These are phyloP conservation scores for Lacanobia wlatinum DNA, from an alignment of 2,888 invertebrate species.

Conservation along the genomic window DNA sequence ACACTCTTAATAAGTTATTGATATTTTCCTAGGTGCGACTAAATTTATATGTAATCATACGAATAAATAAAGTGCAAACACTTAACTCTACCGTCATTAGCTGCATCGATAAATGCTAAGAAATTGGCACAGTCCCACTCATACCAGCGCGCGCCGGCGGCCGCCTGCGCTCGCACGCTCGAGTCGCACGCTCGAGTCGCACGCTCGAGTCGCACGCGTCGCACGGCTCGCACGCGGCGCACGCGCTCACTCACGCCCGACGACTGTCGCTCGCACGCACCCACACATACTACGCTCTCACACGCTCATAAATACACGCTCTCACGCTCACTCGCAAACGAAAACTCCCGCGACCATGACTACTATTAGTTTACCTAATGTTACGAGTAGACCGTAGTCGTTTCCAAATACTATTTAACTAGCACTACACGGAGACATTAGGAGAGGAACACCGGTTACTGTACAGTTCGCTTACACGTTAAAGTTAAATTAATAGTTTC, in stretches of 20 bases:
- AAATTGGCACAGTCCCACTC: conserved; percentile 90
- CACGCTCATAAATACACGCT: conserved; percentile 61
- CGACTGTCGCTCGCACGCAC: conserved; percentile 59
- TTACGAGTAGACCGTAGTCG: conserved; percentile 82
- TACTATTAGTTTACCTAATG: conserved; percentile 81
- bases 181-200: conserved; percentile 2
- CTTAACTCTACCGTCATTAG: conserved; percentile 90
- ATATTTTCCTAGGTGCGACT: conserved; percentile 91
- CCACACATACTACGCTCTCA: conserved; percentile 59
- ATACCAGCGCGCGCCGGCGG: conserved; percentile 70
- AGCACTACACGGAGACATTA: conserved; percentile 88
- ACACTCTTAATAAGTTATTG: conserved; percentile 91
- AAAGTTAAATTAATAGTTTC: conserved; percentile 81
- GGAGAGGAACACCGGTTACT: conserved; percentile 90
- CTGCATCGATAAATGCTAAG: conserved; percentile 86
- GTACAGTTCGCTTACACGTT: conserved; percentile 86
- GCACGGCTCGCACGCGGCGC: conserved; percentile 29
- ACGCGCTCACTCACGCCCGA: conserved; percentile 61
- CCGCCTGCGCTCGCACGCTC: conserved; percentile 19
- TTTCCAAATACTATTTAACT: conserved; percentile 83
- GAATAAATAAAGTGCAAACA: conserved; percentile 92
- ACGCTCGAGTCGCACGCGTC: conserved; percentile 26
- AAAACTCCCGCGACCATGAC: conserved; percentile 75
- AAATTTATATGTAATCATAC: conserved; percentile 90
- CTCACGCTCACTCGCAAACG: conserved; percentile 71